A percentile compares a stretch with the other conserved stretches of the same genome.
These are phyloP conservation scores for Cryptus viduatorius DNA, from an alignment of 2,888 invertebrate genomes.

Conservation along the genomic window DNA sequence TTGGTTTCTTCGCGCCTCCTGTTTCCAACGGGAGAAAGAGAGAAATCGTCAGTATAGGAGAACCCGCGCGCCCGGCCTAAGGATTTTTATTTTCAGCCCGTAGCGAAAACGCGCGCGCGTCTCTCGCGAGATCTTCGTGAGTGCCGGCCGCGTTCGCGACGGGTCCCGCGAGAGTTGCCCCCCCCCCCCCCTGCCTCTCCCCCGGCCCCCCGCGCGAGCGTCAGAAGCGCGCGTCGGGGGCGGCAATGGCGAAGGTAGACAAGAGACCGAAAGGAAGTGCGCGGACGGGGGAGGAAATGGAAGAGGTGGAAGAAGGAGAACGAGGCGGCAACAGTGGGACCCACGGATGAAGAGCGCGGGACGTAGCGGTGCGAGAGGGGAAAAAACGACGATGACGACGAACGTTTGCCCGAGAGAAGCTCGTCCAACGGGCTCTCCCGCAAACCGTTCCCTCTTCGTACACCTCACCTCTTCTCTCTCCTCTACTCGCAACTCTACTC, in stretches of 20 bases:
- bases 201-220: not conserved
- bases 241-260: conserved; percentile 52
- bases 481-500: conserved; percentile 17
- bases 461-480: conserved; percentile 14
- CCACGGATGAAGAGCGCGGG: conserved; percentile 45
- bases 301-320: conserved; percentile 44
- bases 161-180: conserved; percentile 19
- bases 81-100: conserved; percentile 67
- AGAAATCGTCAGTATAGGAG: conserved; percentile 14
- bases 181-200: too few relatives aligned
- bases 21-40: conserved; percentile 49
- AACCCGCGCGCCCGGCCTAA: conserved; percentile 38
- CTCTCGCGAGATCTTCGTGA: conserved; percentile 55
- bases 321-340: conserved; percentile 65
- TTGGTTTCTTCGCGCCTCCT: conserved; percentile 31
- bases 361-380: conserved; percentile 45
- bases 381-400: conserved; percentile 42
- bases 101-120: conserved; percentile 40
- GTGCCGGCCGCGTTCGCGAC: conserved; percentile 47
- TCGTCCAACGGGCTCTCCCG: conserved; percentile 40
- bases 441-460: conserved; percentile 38
- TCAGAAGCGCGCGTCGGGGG: conserved; percentile 47
- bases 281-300: not conserved
- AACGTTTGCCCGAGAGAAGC: conserved; percentile 48
- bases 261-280: not conserved